Evolutionary conservation across 2,888 invertebrate species (phyloP), one percentile per base, ranked within the genome.

Genomic region (Biston betularia): DNA sequence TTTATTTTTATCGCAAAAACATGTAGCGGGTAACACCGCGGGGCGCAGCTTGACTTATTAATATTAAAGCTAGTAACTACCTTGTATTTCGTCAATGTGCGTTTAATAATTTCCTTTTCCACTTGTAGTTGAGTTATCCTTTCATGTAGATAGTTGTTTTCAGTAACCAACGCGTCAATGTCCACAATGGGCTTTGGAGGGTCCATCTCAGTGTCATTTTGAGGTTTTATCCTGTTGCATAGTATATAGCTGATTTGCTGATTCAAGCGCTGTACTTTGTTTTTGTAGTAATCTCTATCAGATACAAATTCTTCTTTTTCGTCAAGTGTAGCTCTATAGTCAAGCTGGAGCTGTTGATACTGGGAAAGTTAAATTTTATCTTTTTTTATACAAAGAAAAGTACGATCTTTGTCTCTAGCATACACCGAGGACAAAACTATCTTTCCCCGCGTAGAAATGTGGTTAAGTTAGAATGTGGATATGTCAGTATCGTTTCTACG

Each of bases 81-180:
- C 94, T 97, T 97, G 75, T 97, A 97, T 84, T 97, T 97, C 53
- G 94, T 94, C 48, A 96, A 89, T 38, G 96, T 96, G 77, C 97
- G 95, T 80, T 96, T 95, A 0, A 96, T 94, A 64, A 97, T 93
- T 78, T 96, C 96, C 76, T 97, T 96, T 85, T 98, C 98, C 77
- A 96, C 96, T 80, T 97, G 95, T 67, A 96, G 93, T 81, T 97
- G 97, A 72, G 96, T 96, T 54, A 97, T 90, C 80, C 97, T 94
- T 80, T 98, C 98, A 87, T 97, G 96, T 58, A 98, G 94, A 88
- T 96, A 97, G 95, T 96, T 96, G 86, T 98, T 98, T 88, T 98
- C 98, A 84, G 96, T 96, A 52, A 97, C 91, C 49, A 98, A 90
- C 46, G 96, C 95, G 90, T 98, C 97, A 77, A 97, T 95, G 81